phyloP scores from a whole-genome alignment of 2,113 vertebrate genomes.

The Ascaphus truei region DNA sequence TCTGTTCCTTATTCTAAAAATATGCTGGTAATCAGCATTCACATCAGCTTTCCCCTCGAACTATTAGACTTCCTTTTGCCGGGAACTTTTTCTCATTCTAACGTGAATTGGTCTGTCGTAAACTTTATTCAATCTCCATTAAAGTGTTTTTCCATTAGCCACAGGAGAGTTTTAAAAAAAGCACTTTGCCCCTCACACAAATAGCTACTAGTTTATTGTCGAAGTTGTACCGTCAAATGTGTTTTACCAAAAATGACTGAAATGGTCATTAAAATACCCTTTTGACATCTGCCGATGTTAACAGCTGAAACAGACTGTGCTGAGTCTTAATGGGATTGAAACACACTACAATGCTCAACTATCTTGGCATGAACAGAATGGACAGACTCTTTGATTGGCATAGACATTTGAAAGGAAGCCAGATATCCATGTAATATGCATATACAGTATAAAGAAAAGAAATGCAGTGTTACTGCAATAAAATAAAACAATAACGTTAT shows the following conservation, averaged over 20 bases:
- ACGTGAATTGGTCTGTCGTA: neutral
- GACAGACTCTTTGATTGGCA: neutral
- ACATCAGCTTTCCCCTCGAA: neutral
- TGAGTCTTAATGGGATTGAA: constrained; percentile 21
- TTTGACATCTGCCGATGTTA: constrained; percentile 34
- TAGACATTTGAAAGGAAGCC: constrained; percentile 4
- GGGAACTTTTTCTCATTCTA: neutral
- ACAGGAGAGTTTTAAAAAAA: neutral
- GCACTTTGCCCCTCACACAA: constrained; percentile 15
- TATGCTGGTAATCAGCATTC: neutral
- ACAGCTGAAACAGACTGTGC: constrained; percentile 18
- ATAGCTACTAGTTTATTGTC: constrained; percentile 23
- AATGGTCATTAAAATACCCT: constrained; percentile 33
- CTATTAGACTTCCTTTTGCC: neutral
- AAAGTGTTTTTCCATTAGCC: constrained; percentile 22
- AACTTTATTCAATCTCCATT: constrained; percentile 8
- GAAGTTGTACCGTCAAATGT: constrained; percentile 24
- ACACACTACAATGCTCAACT: constrained; percentile 10
- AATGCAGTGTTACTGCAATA: neutral
- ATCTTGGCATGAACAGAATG: constrained; percentile 25
- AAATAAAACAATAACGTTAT: neutral
- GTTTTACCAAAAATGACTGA: constrained; percentile 29
- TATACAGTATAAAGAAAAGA: neutral
- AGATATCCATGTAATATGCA: neutral
- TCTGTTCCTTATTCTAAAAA: too few relatives aligned